phyloP scores from a whole-genome alignment of 2,797 vertebrate species.

The Buphagus erythrorhynchus region DNA sequence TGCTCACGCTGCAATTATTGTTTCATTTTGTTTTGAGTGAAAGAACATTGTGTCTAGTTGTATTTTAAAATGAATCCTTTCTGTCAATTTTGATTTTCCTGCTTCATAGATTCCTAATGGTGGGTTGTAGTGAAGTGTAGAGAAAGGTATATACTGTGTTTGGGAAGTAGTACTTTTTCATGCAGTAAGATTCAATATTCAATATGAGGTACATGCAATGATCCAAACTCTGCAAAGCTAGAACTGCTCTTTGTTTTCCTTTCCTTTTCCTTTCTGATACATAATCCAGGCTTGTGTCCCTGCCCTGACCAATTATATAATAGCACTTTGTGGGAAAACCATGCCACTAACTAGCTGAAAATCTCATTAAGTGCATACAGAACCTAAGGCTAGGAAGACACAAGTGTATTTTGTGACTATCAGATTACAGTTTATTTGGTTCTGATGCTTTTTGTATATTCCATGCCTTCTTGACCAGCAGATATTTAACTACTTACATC shows the following conservation, averaged over 20 bases:
- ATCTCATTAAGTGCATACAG: neutral
- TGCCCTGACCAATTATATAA: neutral
- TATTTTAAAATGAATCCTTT: constrained; percentile 52
- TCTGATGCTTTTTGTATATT: neutral
- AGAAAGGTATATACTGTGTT: neutral
- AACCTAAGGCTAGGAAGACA: neutral
- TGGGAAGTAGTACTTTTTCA: neutral
- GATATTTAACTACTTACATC: neutral
- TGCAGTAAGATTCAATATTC: neutral
- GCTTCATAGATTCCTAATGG: constrained; percentile 53
- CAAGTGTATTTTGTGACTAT: neutral
- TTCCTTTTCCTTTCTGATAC: neutral
- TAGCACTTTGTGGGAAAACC: neutral
- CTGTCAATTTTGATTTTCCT: constrained; percentile 53
- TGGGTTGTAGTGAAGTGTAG: neutral
- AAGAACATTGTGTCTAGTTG: constrained; percentile 3
- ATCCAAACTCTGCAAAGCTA: neutral
- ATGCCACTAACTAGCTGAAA: neutral
- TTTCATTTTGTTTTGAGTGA: constrained; percentile 11
- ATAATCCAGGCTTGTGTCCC: neutral
- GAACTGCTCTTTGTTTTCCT: neutral
- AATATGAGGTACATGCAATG: neutral
- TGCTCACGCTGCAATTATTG: constrained; percentile 14
- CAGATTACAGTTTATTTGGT: neutral
- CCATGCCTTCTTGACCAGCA: neutral